Percentiles rank a stretch among this genome's conserved stretches.
Conservation (phyloP, 1,140 invertebrate genomes). For the Eurosta solidaginis region DNA sequence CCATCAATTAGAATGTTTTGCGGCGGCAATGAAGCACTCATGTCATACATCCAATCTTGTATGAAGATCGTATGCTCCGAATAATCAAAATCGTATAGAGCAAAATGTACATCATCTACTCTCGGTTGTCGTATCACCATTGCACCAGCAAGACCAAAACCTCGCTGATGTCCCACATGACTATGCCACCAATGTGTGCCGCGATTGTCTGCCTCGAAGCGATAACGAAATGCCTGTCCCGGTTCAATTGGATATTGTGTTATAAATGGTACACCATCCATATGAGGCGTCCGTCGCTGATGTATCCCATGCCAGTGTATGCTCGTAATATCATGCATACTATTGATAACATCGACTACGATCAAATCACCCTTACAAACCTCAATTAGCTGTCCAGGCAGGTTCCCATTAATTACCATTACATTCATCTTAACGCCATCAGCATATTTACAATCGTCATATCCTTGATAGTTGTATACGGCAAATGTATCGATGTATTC, state of each 20-base stretch:
- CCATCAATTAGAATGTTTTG: constrained; percentile 64
- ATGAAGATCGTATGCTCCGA: constrained; percentile 56
- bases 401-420: constrained; percentile 64
- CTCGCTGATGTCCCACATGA: constrained; percentile 61
- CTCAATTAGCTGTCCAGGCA: constrained; percentile 63
- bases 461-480: constrained; percentile 7
- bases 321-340: constrained; percentile 61
- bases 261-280: constrained; percentile 73
- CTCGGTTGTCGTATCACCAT: constrained; percentile 58
- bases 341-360: constrained; percentile 66
- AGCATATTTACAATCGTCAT: constrained; percentile 64
- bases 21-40: constrained; percentile 56
- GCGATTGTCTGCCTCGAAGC: constrained; percentile 60
- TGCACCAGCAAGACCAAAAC: constrained; percentile 61
- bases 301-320: constrained; percentile 65
- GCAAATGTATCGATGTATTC: constrained; percentile 45
- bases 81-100: constrained; percentile 57
- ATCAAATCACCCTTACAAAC: constrained; percentile 66
- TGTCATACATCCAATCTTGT: constrained; percentile 57
- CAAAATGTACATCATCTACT: constrained; percentile 45
- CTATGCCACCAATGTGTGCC: constrained; percentile 58
- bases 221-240: constrained; percentile 64
- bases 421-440: constrained; percentile 64
- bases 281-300: constrained; percentile 61
- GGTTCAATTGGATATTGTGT: constrained; percentile 71